These are phyloP conservation scores for Panulirus ornatus DNA, from an alignment of 1,140 invertebrate species.

Conservation along the genomic window DNA sequence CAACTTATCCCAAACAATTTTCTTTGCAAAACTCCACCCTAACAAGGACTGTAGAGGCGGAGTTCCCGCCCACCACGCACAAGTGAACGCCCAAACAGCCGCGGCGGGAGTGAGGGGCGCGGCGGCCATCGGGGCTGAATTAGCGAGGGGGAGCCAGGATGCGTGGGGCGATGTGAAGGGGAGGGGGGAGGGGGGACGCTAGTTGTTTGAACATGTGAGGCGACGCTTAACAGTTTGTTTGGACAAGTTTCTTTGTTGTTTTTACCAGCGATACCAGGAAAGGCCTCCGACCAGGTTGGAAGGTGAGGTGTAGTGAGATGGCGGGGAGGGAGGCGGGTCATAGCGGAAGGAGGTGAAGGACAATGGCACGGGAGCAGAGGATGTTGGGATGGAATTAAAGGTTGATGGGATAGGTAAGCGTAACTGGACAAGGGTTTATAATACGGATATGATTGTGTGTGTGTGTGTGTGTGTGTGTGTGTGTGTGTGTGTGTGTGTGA, in stretches of 20 bases:
- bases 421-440: no score
- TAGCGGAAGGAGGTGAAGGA: background rate
- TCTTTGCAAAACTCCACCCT: no score
- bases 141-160: no score
- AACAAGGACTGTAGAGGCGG: no score
- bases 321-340: background rate
- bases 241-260: conserved; percentile 46
- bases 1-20: no score
- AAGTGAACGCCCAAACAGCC: no score
- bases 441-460: background rate
- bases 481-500: conserved; percentile 21
- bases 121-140: no score
- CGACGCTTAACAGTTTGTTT: conserved; percentile 57
- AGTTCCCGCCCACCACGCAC: no score
- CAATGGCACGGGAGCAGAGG: background rate
- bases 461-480: conserved; percentile 34
- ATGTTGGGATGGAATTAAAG: background rate
- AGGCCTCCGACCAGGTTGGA: background rate
- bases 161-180: no score
- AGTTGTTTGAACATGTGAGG: conserved; percentile 12
- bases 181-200: background rate
- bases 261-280: background rate
- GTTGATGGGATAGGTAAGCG: no score
- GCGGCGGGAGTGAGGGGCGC: no score
- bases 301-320: background rate